phyloP scores from a whole-genome alignment of 1,140 invertebrate genomes.

The Mylabris phalerata region DNA sequence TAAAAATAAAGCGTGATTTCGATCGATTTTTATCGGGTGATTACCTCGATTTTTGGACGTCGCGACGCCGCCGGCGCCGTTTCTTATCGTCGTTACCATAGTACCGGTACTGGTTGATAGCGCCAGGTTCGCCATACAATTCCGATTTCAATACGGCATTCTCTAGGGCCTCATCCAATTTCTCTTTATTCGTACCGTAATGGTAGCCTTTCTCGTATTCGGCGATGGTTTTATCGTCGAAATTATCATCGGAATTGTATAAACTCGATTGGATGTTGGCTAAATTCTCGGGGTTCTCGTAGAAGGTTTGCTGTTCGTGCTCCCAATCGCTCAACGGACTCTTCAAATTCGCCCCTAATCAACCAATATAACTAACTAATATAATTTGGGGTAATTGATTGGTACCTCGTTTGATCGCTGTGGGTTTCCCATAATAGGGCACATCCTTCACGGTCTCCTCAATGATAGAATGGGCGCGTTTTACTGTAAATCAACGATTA shows the following conservation, averaged over 20 bases:
- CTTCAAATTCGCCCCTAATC: no score
- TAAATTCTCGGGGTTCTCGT: not conserved
- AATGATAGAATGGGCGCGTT: no score
- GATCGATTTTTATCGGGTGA: no score
- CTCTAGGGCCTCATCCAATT: conserved; percentile 38
- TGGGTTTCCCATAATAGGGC: no score
- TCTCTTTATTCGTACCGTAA: conserved; percentile 36
- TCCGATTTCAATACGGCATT: conserved; percentile 42
- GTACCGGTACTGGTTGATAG: conserved; percentile 34
- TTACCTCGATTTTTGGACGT: conserved; percentile 16
- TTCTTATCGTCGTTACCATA: conserved; percentile 7
- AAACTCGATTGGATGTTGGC: conserved; percentile 10
- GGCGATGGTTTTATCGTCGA: conserved; percentile 34
- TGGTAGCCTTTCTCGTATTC: conserved; percentile 40
- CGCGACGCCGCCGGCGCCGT: conserved; percentile 5
- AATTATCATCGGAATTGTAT: conserved; percentile 11
- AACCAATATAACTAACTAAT: no score
- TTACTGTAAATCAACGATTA: no score
- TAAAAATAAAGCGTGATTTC: no score
- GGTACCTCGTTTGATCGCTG: no score
- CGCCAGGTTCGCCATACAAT: conserved; percentile 35
- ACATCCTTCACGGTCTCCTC: no score
- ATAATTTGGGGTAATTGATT: no score
- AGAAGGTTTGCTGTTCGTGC: no score
- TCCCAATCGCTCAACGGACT: no score